These are phyloP conservation scores for Gallinago undulata DNA, from an alignment of 2,113 vertebrate species.

Conservation along the genomic window DNA sequence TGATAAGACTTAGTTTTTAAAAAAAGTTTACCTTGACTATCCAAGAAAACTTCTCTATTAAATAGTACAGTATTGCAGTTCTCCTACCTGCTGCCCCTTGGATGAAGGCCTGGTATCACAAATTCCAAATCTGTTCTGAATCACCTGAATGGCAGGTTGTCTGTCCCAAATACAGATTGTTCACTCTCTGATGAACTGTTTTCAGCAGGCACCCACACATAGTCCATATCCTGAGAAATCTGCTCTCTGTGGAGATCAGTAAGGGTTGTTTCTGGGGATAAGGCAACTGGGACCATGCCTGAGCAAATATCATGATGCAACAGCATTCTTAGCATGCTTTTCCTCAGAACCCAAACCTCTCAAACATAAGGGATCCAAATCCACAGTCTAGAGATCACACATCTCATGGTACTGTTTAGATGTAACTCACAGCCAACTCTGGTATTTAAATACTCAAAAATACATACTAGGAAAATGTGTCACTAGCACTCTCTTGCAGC, in stretches of 20 bases:
- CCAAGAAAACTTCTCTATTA: neutral
- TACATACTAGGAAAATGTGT: neutral
- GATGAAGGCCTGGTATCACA: neutral
- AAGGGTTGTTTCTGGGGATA: neutral
- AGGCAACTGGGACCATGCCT: neutral
- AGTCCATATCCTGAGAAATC: neutral
- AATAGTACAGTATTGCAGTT: neutral
- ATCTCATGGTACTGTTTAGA: neutral
- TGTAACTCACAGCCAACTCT: neutral
- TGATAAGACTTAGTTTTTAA: neutral
- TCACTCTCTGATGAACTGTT: neutral
- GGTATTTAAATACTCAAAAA: neutral
- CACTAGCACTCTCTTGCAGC: neutral
- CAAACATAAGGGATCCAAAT: neutral
- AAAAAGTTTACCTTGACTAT: neutral
- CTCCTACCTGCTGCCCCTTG: neutral
- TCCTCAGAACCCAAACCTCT: neutral
- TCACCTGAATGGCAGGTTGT: neutral
- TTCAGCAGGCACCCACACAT: neutral
- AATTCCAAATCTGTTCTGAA: neutral
- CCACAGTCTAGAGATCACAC: neutral
- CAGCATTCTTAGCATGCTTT: conserved; percentile 1
- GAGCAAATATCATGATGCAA: conserved; percentile 14
- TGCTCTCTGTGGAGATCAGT: neutral
- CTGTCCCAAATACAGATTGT: neutral